phyloP scores from a whole-genome alignment of 2,113 vertebrate genomes.

The Poeciliopsis retropinna region DNA sequence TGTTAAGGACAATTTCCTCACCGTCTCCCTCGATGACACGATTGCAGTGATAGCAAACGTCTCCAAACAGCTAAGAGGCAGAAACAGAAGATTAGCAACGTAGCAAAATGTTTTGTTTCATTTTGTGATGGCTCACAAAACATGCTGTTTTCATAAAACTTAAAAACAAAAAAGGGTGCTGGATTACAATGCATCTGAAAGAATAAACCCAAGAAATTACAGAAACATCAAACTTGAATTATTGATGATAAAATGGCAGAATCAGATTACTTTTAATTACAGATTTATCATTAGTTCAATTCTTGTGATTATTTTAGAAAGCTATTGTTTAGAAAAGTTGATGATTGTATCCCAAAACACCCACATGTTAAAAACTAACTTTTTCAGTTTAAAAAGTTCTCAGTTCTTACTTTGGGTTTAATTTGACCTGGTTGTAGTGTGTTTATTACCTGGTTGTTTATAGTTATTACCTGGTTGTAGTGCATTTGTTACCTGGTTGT shows the following conservation, averaged over 20 bases:
- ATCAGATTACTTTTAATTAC: neutral
- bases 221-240: neutral
- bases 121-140: neutral
- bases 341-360: no score
- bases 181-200: neutral
- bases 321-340: no score
- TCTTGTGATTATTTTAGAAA: no score
- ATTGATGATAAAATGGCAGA: neutral
- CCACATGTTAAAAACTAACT: no score
- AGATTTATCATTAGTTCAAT: no score
- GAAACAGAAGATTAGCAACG: constrained; percentile 25
- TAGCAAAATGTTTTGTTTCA: neutral
- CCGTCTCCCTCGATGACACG: constrained; percentile 98
- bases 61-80: constrained; percentile 90
- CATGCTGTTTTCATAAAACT: constrained; percentile 19
- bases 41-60: constrained; percentile 98
- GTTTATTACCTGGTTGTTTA: no score
- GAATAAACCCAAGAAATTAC: neutral
- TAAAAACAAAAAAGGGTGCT: constrained; percentile 29
- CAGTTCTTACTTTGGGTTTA: no score
- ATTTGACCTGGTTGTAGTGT: constrained; percentile 76
- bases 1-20: constrained; percentile 71
- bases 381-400: no score
- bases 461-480: no score
- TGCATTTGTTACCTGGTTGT: no score